Evolutionary conservation across 1,140 invertebrate species (phyloP).

Genomic region (Scaptodrosophila lebanonensis): DNA sequence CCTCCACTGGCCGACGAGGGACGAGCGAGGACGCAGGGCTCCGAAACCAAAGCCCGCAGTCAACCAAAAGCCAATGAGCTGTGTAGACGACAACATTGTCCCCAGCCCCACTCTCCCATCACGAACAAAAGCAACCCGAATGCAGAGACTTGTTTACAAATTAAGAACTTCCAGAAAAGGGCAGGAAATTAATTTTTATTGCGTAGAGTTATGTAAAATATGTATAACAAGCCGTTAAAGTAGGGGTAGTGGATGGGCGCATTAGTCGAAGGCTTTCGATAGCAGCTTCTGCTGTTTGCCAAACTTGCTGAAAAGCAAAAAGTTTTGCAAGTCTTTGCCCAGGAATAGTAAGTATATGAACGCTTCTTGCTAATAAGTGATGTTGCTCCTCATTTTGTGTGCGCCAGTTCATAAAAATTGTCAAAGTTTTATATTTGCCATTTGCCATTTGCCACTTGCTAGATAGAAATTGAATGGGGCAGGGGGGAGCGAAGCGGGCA

Average conservation of each 20-base stretch:
- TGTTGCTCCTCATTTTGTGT: constrained; percentile 1
- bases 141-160: constrained; percentile 73
- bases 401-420: constrained; percentile 53
- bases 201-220: constrained; percentile 72
- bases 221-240: constrained; percentile 24
- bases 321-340: constrained; percentile 39
- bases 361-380: constrained; percentile 23
- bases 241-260: background rate
- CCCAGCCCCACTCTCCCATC: background rate
- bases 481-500: background rate
- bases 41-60: too few species aligned
- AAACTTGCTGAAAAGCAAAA: constrained; percentile 50
- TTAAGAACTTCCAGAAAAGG: constrained; percentile 74
- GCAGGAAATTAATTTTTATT: constrained; percentile 75
- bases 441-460: background rate
- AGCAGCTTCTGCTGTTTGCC: constrained; percentile 5
- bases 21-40: too few species aligned
- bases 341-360: too few species aligned
- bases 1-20: too few species aligned
- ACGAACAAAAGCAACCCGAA: constrained; percentile 47
- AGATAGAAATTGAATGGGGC: constrained; percentile 21
- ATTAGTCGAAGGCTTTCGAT: background rate
- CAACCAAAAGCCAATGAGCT: constrained; percentile 17
- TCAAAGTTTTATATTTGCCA: constrained; percentile 51
- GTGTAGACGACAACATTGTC: background rate